phyloP scores from a whole-genome alignment of 2,797 vertebrate species.

The Sarcophilus harrisii region DNA sequence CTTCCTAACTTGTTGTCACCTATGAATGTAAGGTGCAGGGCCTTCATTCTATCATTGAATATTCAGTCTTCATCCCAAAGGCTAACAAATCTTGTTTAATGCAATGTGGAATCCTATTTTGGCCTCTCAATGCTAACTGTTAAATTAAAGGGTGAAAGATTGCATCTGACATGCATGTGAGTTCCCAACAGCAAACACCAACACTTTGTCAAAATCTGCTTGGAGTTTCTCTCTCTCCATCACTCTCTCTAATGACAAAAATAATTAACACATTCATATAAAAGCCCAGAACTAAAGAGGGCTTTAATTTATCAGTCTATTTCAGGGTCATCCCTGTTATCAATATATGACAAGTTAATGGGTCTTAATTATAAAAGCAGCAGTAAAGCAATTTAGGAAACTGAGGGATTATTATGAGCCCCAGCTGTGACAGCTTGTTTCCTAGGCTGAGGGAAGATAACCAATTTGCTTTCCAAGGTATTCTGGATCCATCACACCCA shows the following conservation, averaged over 20 bases:
- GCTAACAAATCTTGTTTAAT: not conserved
- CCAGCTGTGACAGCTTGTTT: slow-evolving; percentile 57
- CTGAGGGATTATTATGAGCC: slow-evolving; percentile 74
- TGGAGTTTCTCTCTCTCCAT: slow-evolving; percentile 21
- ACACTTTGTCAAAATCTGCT: slow-evolving; percentile 21
- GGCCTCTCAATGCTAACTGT: not conserved
- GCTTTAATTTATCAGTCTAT: slow-evolving; percentile 75
- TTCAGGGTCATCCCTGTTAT: slow-evolving; percentile 79
- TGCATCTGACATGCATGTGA: rapidly evolving
- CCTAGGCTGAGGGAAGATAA: slow-evolving; percentile 58
- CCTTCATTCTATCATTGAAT: not conserved
- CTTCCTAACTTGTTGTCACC: not conserved
- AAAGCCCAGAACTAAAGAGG: slow-evolving; percentile 48
- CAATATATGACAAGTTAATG: slow-evolving; percentile 80
- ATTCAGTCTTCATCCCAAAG: not conserved
- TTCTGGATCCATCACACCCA: slow-evolving; percentile 71
- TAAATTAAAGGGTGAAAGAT: slow-evolving; percentile 15
- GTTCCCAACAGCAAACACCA: slow-evolving; percentile 27
- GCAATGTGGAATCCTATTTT: slow-evolving; percentile 12
- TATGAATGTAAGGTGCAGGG: not conserved
- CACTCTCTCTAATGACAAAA: slow-evolving; percentile 63
- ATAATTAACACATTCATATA: slow-evolving; percentile 64
- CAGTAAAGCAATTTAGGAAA: slow-evolving; percentile 81
- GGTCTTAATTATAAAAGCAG: slow-evolving; percentile 83
- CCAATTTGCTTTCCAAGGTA: slow-evolving; percentile 59